phyloP scores from a whole-genome alignment of 2,113 vertebrate genomes.

The Illadopsis cleaveri region DNA sequence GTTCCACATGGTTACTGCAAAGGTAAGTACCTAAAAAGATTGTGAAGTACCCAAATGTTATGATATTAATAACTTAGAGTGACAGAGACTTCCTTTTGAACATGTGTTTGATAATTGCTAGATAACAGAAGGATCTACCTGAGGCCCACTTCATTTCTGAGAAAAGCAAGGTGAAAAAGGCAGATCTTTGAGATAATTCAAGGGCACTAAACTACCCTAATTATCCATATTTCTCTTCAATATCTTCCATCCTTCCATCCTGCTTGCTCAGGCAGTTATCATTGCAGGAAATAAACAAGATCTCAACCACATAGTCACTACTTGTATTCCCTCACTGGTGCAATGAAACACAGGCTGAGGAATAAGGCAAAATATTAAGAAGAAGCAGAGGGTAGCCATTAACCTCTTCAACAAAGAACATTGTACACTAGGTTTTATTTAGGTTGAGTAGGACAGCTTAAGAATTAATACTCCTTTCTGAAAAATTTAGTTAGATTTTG shows the following conservation, averaged over 20 bases:
- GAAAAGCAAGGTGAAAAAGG: slow-evolving; percentile 37
- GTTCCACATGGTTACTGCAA: not conserved
- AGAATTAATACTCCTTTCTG: not conserved
- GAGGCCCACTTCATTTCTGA: not conserved
- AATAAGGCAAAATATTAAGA: not conserved
- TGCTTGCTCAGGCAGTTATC: not conserved
- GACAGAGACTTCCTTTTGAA: not conserved
- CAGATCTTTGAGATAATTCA: not conserved
- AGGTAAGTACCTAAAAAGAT: not conserved
- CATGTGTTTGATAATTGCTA: not conserved
- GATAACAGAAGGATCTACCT: not conserved
- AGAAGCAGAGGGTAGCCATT: not conserved
- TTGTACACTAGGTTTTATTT: not conserved
- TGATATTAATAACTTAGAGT: not conserved
- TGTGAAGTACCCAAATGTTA: not conserved
- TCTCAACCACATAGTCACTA: not conserved
- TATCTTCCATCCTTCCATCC: not conserved
- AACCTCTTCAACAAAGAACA: not conserved
- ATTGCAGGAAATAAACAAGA: not conserved
- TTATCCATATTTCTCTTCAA: slow-evolving; percentile 1
- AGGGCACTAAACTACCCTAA: not conserved
- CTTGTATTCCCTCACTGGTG: not conserved
- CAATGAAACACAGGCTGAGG: not conserved
- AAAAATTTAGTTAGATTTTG: not conserved
- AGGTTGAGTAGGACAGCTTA: not conserved